Evolutionary conservation across 2,113 vertebrate species (phyloP), one percentile per base, ranked within the genome.

Genomic region (Willisornis vidua): DNA sequence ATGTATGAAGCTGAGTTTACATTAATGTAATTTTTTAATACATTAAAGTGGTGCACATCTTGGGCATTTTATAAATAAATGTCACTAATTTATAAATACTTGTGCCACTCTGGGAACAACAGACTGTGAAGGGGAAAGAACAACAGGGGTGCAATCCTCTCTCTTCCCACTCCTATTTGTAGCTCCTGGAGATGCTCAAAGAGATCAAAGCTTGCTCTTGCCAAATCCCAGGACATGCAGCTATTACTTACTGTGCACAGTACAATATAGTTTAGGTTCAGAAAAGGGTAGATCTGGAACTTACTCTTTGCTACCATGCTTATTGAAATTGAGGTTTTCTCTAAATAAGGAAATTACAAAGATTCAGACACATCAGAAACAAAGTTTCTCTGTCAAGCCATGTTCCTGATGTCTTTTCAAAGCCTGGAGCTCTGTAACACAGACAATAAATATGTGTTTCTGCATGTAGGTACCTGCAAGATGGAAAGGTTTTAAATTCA

Each of bases 1-100:
- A 92, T 95, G 95, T 96, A 93, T 94, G 94, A 94, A 96, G 72
- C 79, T 88, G 87, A 90, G 92, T 96, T 96, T 95, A 95, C 88
- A 61, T 94, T 95, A 95, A 94, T 86, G 68, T 46, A 93, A 67
- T 93, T 84, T 97, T 95, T 91, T 86, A 95, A 95, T 96, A 92
- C 83, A 77, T 91, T 94, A 81, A 94, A 97, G 87, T 95, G 92
- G 68, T 78, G 52, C 79, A 84, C 0, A 0, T 90, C 83, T 90
- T 85, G 84, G 72, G 24, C 72, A 88, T 96, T 94, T 93, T 95
- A 93, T 93, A 96, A 96, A 96, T 94, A 97, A 93, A 77, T 92
- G 93, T 78, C 93, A 81, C 90, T 94, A 95, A 96, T 93, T 96
- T 93, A 90, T 92, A 95, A 95, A 96, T 94, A 94, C 74, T 95